Evolutionary conservation across 2,113 vertebrate genomes (phyloP), one percentile per base, ranked within the genome.

Genomic region (Ciconia maguari): DNA sequence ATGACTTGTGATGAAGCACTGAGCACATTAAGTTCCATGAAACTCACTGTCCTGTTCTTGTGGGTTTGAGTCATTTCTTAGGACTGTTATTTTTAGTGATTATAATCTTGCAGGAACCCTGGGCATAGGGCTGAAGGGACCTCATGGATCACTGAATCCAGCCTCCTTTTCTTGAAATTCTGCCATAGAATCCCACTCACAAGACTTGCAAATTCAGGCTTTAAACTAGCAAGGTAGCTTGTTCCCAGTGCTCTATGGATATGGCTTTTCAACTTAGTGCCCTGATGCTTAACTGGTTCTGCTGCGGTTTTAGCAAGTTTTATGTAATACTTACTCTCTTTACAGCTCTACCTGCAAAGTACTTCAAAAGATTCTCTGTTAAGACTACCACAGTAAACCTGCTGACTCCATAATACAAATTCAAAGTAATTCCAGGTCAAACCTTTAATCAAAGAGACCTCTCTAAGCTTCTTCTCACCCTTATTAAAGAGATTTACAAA

Each of bases 401-500:
- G 89, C 94, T 95, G 90, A 97, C 79, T 96, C 57, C 72, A 81
- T 94, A 96, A 95, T 48, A 96, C 60, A 93, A 94, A 94, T 94
- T 94, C 83, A 88, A 93, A 96, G 86, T 87, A 92, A 96, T 92
- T 96, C 93, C 92, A 95, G 94, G 92, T 95, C 94, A 96, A 84
- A 94, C 84, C 79, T 94, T 96, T 97, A 94, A 97, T 97, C 92
- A 95, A 27, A 90, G 81, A 89, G 83, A 94, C 91, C 87, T 93
- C 83, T 93, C 75, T 91, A 93, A 97, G 93, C 92, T 93, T 75
- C 85, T 90, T 76, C 84, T 90, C 75, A 55, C 62, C 76, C 93
- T 96, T 95, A 97, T 94, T 97, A 97, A 94, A 92, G 84, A 96
- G 97, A 94, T 98, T 97, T 97, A 97, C 90, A 95, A 98, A 96